phyloP scores from a whole-genome alignment of 2,797 vertebrate genomes.

The Siniperca scherzeri region DNA sequence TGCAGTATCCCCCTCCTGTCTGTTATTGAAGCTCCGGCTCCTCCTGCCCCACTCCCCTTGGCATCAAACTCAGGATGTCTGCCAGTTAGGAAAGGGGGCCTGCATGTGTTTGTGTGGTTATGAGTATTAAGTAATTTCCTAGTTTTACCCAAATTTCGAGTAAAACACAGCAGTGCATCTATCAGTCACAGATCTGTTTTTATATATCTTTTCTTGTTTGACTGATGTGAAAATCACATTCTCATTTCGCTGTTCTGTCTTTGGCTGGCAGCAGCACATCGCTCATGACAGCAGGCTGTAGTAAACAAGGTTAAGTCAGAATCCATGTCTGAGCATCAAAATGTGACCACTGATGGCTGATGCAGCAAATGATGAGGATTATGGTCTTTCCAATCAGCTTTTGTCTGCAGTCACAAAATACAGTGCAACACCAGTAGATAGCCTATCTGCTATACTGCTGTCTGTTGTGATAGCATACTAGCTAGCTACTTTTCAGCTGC shows the following conservation, averaged over 20 bases:
- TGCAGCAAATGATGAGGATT: neutral
- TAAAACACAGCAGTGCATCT: neutral
- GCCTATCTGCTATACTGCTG: conserved; percentile 1
- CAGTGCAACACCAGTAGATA: neutral
- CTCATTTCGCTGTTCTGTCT: too few relatives aligned
- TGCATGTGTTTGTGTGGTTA: conserved; percentile 40
- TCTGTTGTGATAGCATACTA: neutral
- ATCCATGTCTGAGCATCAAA: neutral
- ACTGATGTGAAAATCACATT: neutral
- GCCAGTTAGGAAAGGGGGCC: conserved; percentile 28
- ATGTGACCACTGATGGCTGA: neutral
- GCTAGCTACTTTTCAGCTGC: neutral
- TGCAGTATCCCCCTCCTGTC: conserved; percentile 45
- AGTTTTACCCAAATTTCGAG: neutral
- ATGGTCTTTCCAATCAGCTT: neutral
- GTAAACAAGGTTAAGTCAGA: neutral
- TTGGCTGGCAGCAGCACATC: too few relatives aligned
- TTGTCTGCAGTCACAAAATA: conserved; percentile 9
- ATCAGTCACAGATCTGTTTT: neutral
- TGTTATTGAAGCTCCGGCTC: conserved; percentile 38
- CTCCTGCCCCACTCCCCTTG: conserved; percentile 26
- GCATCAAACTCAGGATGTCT: conserved; percentile 46
- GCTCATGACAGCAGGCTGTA: neutral
- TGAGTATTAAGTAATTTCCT: conserved; percentile 7
- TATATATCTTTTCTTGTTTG: neutral